Base-by-base conservation (phyloP, 2,113 vertebrate species). In the Chloebia gouldiae region DNA sequence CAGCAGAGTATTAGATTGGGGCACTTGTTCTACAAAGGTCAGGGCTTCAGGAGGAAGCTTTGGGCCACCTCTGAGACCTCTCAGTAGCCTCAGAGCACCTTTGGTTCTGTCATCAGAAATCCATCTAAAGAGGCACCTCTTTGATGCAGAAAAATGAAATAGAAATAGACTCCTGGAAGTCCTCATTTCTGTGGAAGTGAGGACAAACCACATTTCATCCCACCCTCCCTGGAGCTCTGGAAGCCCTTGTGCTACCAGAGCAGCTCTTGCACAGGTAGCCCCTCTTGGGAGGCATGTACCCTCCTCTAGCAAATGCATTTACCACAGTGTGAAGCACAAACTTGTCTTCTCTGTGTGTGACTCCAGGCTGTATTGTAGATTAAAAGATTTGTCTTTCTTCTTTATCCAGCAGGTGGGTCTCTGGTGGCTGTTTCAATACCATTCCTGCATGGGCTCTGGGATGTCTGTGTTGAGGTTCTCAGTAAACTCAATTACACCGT, bases 321-420 rank as follows among this genome's bases (percentile, higher is more conserved):
- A 66, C 79, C 59, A 19, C 65, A 61, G 63, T 40, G 35, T 40
- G 81, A 59, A 90, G 84, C 84, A 66, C 92, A 82, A 68, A 66
- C 75, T 90, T 77, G 37, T 45, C 93, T 93, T 86, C 82, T 78
- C 79, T 1, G 1, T 39, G 72, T 93, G 80, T 90, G 92, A 65
- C 88, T 95, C 57, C 9, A 0, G 94, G 85, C 92, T 90, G 47
- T 90, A 11, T 18, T 40, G 78, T 27, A 92, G 94, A 95, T 95
- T 76, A 94, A 95, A 95, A 95, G 95, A 82, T 96, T 92, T 95
- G 91, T 97, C 93, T 95, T 95, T 82, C 79, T 92, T 53, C 90
- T 80, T 61, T 80, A 91, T 92, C 78, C 94, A 95, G 90, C 92
- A 86, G 93, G 93, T 92, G 61, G 82, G 90, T 97, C 95, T 90